Conservation (phyloP, 2,888 invertebrate species). For the Unio delphinus region DNA sequence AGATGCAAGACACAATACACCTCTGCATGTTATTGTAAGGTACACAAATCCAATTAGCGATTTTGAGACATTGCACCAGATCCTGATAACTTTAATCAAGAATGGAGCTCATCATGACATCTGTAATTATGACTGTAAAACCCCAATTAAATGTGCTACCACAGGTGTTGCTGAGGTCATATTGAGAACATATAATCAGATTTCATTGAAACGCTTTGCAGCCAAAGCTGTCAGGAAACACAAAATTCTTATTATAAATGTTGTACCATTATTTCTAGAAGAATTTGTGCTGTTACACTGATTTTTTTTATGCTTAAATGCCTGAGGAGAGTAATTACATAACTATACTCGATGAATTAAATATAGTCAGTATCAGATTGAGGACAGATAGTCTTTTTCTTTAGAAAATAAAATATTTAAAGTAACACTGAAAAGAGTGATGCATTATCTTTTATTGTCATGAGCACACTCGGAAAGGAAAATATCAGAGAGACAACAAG, state of each 20-base stretch:
- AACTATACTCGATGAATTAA: too few relatives aligned
- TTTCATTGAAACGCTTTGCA: slow-evolving; percentile 62
- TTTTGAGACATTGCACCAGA: slow-evolving; percentile 72
- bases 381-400: too few relatives aligned
- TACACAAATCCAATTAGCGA: slow-evolving; percentile 75
- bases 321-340: too few relatives aligned
- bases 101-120: slow-evolving; percentile 89
- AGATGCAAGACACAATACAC: slow-evolving; percentile 90
- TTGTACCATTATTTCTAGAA: slow-evolving; percentile 56
- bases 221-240: slow-evolving; percentile 78
- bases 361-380: too few relatives aligned
- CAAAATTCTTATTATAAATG: slow-evolving; percentile 71
- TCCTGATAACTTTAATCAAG: slow-evolving; percentile 82
- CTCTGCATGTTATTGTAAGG: slow-evolving; percentile 83
- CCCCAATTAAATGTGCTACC: slow-evolving; percentile 64
- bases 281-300: slow-evolving; percentile 64
- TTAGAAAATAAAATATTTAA: too few relatives aligned
- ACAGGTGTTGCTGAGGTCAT: slow-evolving; percentile 84
- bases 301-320: slow-evolving; percentile 3
- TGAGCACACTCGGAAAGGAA: too few relatives aligned
- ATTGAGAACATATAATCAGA: slow-evolving; percentile 77
- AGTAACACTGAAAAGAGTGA: too few relatives aligned
- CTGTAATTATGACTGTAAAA: slow-evolving; percentile 58
- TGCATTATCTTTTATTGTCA: too few relatives aligned
- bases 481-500: too few relatives aligned